Conservation (phyloP, 2,888 invertebrate genomes). For the Folsomia candida region DNA sequence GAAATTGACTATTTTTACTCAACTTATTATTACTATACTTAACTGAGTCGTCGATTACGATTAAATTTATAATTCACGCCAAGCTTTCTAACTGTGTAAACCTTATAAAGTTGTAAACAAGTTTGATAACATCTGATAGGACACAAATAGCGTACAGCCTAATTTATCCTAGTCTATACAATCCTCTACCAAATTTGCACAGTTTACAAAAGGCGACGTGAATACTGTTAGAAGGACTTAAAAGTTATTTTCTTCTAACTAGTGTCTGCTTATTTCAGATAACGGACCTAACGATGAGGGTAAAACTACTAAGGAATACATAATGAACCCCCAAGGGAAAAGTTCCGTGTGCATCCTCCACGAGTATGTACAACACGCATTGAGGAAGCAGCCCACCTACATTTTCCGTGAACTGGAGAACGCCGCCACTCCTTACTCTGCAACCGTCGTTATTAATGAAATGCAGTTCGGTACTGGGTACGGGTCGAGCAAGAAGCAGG, state of each 20-base stretch:
- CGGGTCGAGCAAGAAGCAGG: slow-evolving; percentile 93
- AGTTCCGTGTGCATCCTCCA: slow-evolving; percentile 94
- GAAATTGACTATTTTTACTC: too few relatives aligned
- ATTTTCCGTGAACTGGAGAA: slow-evolving; percentile 90
- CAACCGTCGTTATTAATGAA: slow-evolving; percentile 86
- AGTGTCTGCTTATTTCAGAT: slow-evolving; percentile 2
- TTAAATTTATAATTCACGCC: too few relatives aligned
- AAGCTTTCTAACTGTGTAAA: too few relatives aligned
- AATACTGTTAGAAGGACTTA: too few relatives aligned
- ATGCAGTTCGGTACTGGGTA: slow-evolving; percentile 91
- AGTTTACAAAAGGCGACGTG: too few relatives aligned
- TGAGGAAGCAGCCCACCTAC: slow-evolving; percentile 90
- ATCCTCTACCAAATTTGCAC: too few relatives aligned
- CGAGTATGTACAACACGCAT: slow-evolving; percentile 92
- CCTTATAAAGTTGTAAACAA: too few relatives aligned
- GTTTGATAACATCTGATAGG: too few relatives aligned
- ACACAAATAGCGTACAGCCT: too few relatives aligned
- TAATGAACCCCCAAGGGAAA: slow-evolving; percentile 95
- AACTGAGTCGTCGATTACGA: too few relatives aligned
- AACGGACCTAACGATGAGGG: slow-evolving; percentile 18
- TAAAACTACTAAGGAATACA: slow-evolving; percentile 71
- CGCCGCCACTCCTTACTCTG: slow-evolving; percentile 88
- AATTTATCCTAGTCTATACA: too few relatives aligned
- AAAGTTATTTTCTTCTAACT: not conserved
- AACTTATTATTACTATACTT: too few relatives aligned